Evolutionary conservation across 2,113 vertebrate genomes (phyloP), one percentile per base, ranked within the genome.

Genomic region (Dasyurus viverrinus): DNA sequence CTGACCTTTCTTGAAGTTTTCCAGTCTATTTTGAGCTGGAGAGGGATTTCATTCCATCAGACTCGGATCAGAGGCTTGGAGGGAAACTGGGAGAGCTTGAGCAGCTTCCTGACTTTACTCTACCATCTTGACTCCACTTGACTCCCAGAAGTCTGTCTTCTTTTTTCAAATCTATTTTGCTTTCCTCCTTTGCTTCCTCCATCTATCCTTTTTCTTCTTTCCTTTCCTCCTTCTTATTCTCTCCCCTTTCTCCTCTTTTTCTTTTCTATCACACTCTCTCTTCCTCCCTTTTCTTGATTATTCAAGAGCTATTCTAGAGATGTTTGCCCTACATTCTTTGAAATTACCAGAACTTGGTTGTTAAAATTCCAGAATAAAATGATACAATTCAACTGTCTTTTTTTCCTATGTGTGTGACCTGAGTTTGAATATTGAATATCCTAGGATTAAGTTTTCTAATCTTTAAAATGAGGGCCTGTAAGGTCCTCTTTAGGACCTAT

Each of bases 381-480:
- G 19, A n/a, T 19, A 76, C 36, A 76, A 76, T 76, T 14, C 16
- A 19, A n/a, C 4, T 30, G n/a, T 76, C 60, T 36, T 23, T 6
- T 6, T 42, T 22, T 22, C n/a, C 16, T 84, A 42, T 19, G 30
- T 68, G 36, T 16, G 60, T 68, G 60, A 68, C 30, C 55, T 50
- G 53, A 27, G 1, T n/a, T n/a, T 2, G 89, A 89, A 25, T 89
- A 91, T 55, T 95, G 91, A 42, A 91, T 93, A 36, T 93, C 16
- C 36, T 91, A 91, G 30, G 55, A 14, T 2, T 46, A 30, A 42
- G 12, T 60, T 48, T 96, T 12, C 36, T 94, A 54, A 89, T 93
- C 84, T 89, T 60, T 89, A 94, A 92, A 92, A 92, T 42, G 11
- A 36, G 0, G 47, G 54, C 48, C 55, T 95, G 54, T 91, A 23